These are phyloP conservation scores for Dynastes maya DNA, from an alignment of 2,888 invertebrate species.

Conservation along the genomic window DNA sequence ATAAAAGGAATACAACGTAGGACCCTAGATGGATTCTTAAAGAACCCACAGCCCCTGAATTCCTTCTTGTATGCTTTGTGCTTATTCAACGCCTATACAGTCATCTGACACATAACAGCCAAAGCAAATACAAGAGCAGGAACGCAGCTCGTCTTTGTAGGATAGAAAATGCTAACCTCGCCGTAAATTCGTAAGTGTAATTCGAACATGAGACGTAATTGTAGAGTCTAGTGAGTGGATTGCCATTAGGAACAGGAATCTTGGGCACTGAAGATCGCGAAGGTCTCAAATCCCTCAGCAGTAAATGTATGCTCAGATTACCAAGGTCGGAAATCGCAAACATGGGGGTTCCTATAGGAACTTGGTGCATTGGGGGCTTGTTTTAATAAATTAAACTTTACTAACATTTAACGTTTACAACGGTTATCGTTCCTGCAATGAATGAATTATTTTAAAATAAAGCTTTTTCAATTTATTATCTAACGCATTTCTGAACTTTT, in stretches of 20 bases:
- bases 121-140: slow-evolving; percentile 93
- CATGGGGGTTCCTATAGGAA: slow-evolving; percentile 78
- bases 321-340: slow-evolving; percentile 93
- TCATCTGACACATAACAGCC: slow-evolving; percentile 97
- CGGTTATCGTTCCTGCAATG: background rate
- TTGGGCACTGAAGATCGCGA: slow-evolving; percentile 91
- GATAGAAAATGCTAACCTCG: slow-evolving; percentile 94
- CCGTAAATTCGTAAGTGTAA: slow-evolving; percentile 96
- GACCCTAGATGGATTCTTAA: too few relatives aligned
- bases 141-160: slow-evolving; percentile 89
- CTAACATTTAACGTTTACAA: background rate
- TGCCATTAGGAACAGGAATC: slow-evolving; percentile 89
- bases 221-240: slow-evolving; percentile 91
- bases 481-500: too few relatives aligned
- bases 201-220: slow-evolving; percentile 98
- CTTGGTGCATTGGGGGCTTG: slow-evolving; percentile 76
- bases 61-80: slow-evolving; percentile 96
- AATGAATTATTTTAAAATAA: too few relatives aligned
- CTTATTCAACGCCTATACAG: slow-evolving; percentile 96
- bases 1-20: too few relatives aligned
- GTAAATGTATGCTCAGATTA: slow-evolving; percentile 93
- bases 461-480: too few relatives aligned
- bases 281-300: slow-evolving; percentile 93
- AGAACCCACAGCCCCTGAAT: slow-evolving; percentile 74
- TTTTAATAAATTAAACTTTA: background rate